Evolutionary conservation across 2,888 invertebrate genomes (phyloP).

Genomic region (Bhutanitis thaidina): DNA sequence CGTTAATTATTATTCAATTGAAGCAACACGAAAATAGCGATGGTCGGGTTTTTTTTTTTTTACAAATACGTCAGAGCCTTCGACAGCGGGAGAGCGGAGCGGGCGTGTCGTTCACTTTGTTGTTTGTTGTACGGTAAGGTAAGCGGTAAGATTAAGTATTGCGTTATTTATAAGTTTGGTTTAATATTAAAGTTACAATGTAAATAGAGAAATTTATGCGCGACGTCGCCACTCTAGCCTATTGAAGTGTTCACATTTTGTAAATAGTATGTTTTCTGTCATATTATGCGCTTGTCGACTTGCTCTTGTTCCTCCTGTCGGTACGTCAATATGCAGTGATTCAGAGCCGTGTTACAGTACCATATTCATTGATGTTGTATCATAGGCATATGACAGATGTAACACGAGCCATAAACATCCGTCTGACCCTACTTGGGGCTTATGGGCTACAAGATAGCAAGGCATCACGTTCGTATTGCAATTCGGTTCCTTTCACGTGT

Average conservation of each 20-base stretch:
- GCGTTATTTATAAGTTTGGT: conserved; percentile 1
- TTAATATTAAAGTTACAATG: conserved; percentile 7
- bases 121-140: conserved; percentile 1
- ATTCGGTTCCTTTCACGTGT: too few species aligned
- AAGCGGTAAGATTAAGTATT: not conserved
- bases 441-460: too few species aligned
- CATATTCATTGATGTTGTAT: too few species aligned
- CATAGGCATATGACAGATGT: too few species aligned
- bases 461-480: too few species aligned
- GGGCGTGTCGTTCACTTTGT: not conserved
- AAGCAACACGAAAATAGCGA: too few species aligned
- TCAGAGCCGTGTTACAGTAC: too few species aligned
- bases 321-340: too few species aligned
- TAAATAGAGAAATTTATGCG: conserved; percentile 12
- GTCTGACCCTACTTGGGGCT: too few species aligned
- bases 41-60: too few species aligned
- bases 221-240: conserved; percentile 3
- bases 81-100: not conserved
- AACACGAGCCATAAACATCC: too few species aligned
- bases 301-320: not conserved
- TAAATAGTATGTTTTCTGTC: conserved; percentile 10
- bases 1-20: too few species aligned
- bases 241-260: not conserved
- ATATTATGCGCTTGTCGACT: conserved; percentile 8
- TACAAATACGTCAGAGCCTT: conserved; percentile 1